phyloP scores from a whole-genome alignment of 2,888 invertebrate species.

The Drosophila austrosaltans region DNA sequence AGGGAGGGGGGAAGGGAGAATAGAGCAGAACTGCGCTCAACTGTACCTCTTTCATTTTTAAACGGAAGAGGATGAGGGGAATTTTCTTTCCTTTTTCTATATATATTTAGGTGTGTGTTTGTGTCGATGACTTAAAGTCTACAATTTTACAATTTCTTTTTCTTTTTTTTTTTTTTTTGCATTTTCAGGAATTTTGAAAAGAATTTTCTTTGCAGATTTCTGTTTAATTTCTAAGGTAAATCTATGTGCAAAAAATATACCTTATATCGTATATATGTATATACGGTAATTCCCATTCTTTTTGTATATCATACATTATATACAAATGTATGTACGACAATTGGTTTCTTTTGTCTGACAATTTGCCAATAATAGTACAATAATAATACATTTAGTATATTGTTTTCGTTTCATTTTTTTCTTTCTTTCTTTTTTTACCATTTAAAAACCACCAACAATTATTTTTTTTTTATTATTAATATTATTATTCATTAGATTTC shows the following conservation, averaged over 20 bases:
- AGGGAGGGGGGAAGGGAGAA: background rate
- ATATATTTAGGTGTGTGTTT: background rate
- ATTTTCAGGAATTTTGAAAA: conserved; percentile 23
- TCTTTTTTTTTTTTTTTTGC: too few species aligned
- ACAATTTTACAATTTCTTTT: conserved; percentile 21
- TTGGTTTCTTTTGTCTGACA: conserved; percentile 62
- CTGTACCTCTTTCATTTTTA: background rate
- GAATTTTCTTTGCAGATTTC: conserved; percentile 29
- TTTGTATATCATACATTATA: conserved; percentile 70
- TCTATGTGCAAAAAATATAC: conserved; percentile 76
- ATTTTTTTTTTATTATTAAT: conserved; percentile 32
- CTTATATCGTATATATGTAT: conserved; percentile 33
- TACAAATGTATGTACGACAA: conserved; percentile 59
- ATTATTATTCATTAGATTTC: conserved; percentile 33
- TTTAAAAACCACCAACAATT: conserved; percentile 70
- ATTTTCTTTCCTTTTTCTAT: background rate
- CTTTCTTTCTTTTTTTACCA: background rate
- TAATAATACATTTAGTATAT: conserved; percentile 28
- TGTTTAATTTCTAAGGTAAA: conserved; percentile 64
- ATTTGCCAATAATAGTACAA: conserved; percentile 69
- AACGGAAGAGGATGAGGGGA: background rate
- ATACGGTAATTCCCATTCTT: background rate
- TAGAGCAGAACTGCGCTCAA: background rate
- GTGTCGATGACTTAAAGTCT: conserved; percentile 15
- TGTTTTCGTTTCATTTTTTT: conserved; percentile 38